Evolutionary conservation across 2,888 invertebrate species (phyloP).

Genomic region (Polyommatus icarus): DNA sequence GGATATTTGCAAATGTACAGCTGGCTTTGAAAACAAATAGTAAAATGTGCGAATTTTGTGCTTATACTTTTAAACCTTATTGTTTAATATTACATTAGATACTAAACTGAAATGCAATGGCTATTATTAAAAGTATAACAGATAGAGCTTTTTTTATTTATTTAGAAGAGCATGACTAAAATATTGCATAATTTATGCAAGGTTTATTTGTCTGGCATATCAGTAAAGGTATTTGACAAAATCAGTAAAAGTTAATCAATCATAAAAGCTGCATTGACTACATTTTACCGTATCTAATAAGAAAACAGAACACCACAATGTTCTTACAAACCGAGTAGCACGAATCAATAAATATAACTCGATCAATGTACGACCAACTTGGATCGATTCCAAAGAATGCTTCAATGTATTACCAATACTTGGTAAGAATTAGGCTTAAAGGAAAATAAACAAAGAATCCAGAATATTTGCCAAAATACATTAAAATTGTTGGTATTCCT

Average conservation of each 20-base stretch:
- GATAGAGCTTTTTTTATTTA: no score
- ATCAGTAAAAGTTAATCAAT: not conserved
- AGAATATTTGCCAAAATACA: not conserved
- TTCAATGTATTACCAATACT: not conserved
- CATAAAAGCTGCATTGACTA: not conserved
- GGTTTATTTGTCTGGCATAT: no score
- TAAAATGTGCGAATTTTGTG: not conserved
- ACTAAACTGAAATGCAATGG: no score
- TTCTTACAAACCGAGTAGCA: not conserved
- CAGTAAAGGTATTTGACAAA: not conserved
- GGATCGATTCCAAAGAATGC: conserved; percentile 7
- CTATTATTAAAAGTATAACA: no score
- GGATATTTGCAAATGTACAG: not conserved
- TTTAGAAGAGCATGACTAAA: no score
- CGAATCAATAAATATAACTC: not conserved
- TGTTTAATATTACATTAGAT: no score
- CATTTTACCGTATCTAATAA: not conserved
- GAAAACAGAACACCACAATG: not conserved
- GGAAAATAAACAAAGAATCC: not conserved
- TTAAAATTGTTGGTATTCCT: no score
- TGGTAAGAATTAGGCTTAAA: not conserved
- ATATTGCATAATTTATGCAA: no score
- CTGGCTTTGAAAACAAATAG: not conserved
- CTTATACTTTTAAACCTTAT: no score
- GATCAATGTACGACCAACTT: conserved; percentile 1